A percentile compares a stretch with the other conserved stretches of the same genome.
Conservation (phyloP, 2,888 invertebrate species). For the Leptothorax acervorum region DNA sequence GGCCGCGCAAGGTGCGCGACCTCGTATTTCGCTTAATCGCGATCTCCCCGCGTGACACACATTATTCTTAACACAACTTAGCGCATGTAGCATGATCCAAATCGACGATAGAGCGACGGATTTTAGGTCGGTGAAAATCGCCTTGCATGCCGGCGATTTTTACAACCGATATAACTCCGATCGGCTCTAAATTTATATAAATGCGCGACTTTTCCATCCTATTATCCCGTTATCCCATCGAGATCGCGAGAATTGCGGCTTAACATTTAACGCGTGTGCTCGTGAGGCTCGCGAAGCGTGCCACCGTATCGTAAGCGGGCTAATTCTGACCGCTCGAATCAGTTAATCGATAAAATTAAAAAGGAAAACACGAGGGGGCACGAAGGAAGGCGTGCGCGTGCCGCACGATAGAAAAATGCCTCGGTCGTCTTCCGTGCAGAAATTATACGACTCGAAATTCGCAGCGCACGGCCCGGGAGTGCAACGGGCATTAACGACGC, state of each 20-base stretch:
- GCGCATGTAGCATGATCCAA: slow-evolving; percentile 10
- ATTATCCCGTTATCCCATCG: not conserved
- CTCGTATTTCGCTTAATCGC: slow-evolving; percentile 46
- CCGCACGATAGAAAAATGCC: slow-evolving; percentile 6
- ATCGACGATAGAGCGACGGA: not conserved
- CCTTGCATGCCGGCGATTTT: slow-evolving; percentile 34
- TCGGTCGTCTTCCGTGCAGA: not conserved
- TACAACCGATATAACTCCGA: slow-evolving; percentile 23
- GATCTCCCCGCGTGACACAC: slow-evolving; percentile 31
- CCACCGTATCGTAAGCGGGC: not conserved
- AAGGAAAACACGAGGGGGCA: not conserved
- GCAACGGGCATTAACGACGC: slow-evolving; percentile 9
- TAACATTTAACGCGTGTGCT: not conserved
- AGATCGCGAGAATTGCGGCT: slow-evolving; percentile 9
- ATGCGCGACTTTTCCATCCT: not conserved
- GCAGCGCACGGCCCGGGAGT: not conserved
- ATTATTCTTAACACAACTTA: slow-evolving; percentile 26
- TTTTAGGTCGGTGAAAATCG: slow-evolving; percentile 30
- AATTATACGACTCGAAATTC: not conserved
- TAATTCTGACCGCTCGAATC: slow-evolving; percentile 4
- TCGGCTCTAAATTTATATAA: slow-evolving; percentile 30
- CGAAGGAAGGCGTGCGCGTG: slow-evolving; percentile 3
- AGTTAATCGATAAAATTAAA: slow-evolving; percentile 24
- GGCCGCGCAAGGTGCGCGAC: slow-evolving; percentile 29
- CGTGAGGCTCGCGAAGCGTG: not conserved